Base-by-base conservation (phyloP, 2,113 vertebrate genomes). In the Eira barbara region DNA sequence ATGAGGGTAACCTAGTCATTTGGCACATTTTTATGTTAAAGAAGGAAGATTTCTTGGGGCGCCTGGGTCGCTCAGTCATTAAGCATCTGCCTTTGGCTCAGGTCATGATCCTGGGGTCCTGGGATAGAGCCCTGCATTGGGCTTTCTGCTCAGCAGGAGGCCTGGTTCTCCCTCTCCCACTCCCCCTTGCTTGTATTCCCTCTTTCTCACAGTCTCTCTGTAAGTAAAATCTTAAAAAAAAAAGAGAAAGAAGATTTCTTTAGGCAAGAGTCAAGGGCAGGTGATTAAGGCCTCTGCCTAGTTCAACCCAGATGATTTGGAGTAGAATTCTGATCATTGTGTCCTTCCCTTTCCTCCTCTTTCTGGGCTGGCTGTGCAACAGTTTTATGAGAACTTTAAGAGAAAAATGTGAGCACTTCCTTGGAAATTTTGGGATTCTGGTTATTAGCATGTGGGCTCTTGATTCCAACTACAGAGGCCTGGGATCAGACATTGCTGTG, bases 391-490 rank as follows among this genome's bases (percentile, higher is more conserved):
- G 14, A 81, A 57, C 55, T 47, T 86, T 36, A 80, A 76, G 83
- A 94, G 65, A 91, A 57, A 76, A 29, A 81, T 90, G 13, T 29
- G 49, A 93, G n/a, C 55, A 65, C n/a, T 85, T 97, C 47, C 39
- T 91, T 36, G 80, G 81, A 96, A 88, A 93, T 97, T 47, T 74
- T 88, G 42, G 61, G 39, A 29, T 74, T 95, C 88, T 96, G n/a
- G 15, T 83, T 83, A 90, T 83, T 83, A 90, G 52, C 9, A 45
- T 94, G 21, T 92, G 42, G 63, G 7, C 57, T 85, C 11, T 52
- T 69, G 25, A 84, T 80, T 29, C 13, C 27, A 93, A 34, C 39
- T 79, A 34, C 14, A 79, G 39, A 82, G 59, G 34, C 59, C 34
- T 95, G 39, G 23, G 27, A n/a, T 73, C 87, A 95, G 59, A 36